phyloP scores from a whole-genome alignment of 2,797 vertebrate species.

The Sebastiscus albofasciatus region DNA sequence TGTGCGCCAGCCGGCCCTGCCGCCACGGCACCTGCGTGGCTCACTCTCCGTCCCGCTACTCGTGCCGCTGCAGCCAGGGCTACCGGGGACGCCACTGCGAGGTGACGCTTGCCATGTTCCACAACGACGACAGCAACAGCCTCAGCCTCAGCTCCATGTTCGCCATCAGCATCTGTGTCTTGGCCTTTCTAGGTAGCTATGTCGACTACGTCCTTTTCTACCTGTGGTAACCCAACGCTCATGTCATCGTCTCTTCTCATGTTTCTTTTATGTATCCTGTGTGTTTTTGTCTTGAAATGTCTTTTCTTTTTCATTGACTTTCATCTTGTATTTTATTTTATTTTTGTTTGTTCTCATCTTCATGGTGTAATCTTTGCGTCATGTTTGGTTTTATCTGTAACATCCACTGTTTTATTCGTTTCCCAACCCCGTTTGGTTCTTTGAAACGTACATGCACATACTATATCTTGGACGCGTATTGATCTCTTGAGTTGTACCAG shows the following conservation, averaged over 20 bases:
- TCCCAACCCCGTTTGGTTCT: constrained; percentile 26
- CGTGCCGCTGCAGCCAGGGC: constrained; percentile 88
- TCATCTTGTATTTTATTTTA: constrained; percentile 10
- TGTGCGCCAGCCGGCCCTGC: constrained; percentile 88
- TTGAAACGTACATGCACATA: constrained; percentile 35
- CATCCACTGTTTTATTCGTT: constrained; percentile 39
- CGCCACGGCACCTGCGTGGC: constrained; percentile 88
- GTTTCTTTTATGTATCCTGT: neutral
- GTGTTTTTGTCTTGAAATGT: neutral
- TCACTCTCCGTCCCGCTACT: constrained; percentile 86
- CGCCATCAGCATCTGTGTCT: constrained; percentile 91
- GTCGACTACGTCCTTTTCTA: constrained; percentile 82
- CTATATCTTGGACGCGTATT: constrained; percentile 47
- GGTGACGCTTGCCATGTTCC: constrained; percentile 85
- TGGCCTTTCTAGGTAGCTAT: constrained; percentile 93
- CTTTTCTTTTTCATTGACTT: constrained; percentile 1
- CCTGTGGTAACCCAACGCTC: constrained; percentile 77
- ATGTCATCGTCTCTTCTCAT: neutral
- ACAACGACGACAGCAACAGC: constrained; percentile 81
- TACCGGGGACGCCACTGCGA: constrained; percentile 88
- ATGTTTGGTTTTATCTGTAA: constrained; percentile 27
- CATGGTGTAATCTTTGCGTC: constrained; percentile 16
- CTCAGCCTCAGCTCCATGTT: constrained; percentile 92
- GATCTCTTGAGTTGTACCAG: constrained; percentile 59
- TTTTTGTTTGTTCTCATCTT: constrained; percentile 18